Base-by-base conservation (phyloP, 1,140 invertebrate genomes). In the Glossosoma conforme region DNA sequence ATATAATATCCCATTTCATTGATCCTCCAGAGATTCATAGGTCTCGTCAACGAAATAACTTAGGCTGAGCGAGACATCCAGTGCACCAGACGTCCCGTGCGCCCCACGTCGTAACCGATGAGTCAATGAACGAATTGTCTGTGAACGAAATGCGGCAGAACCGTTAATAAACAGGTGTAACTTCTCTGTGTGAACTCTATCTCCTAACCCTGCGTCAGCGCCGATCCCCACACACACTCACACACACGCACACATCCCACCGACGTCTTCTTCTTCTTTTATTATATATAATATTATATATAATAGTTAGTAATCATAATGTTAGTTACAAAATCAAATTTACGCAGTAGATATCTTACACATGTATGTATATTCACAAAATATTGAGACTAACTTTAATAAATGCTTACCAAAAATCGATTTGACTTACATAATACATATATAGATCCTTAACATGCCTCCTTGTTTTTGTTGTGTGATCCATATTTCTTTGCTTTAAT, bases 341-440 rank as follows among this genome's bases (percentile, higher is more conserved):
- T 51, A 58, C 42, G 33, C 48, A 53, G 41, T 58, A 58, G 46
- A 53, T 58, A 51, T 49, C 51, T 54, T 58, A 58, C 50, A n/a
- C n/a, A n/a, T n/a, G n/a, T n/a, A n/a, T n/a, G n/a, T n/a, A 21
- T 58, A 58, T 30, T 52, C 50, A 52, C 50, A 52, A 52, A 52
- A 46, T 52, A 52, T 45, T 44, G 35, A 52, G 35, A 52, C 35
- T 44, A 37, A 52, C 25, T 17, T 36, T 52, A 38, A 25, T 52
- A 22, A 18, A 32, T 43, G 37, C 50, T 46, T 52, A 52, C 24
- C n/a, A 52, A 11, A 21, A 49, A 32, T 17, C 19, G 25, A 40
- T 15, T 22, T 46, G 38, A 46, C 50, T n/a, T n/a, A n/a, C n/a
- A n/a, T n/a, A n/a, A n/a, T n/a, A n/a, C n/a, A n/a, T n/a, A n/a